A percentile compares a stretch with the other conserved stretches of the same genome.
Evolutionary conservation across 1,140 invertebrate species (phyloP).

Genomic region (Neuroterus valhalla): DNA sequence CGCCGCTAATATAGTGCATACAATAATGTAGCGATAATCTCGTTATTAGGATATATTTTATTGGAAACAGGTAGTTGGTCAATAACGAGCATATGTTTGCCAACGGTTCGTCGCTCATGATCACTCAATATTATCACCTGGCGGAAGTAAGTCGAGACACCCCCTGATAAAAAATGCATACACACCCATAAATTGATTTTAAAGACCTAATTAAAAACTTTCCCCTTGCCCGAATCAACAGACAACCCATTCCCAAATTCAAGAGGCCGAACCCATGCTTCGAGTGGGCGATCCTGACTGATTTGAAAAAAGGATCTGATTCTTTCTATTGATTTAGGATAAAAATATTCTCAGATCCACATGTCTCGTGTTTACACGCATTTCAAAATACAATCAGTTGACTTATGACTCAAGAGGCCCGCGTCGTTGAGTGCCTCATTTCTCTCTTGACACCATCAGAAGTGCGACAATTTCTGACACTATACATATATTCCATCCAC

Average conservation of each 20-base stretch:
- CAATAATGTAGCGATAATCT: conserved; percentile 47
- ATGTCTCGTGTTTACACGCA: conserved; percentile 24
- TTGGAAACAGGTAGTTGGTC: conserved; percentile 55
- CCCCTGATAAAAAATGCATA: neutral
- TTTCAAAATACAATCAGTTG: conserved; percentile 23
- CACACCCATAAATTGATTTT: neutral
- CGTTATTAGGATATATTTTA: conserved; percentile 59
- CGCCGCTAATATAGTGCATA: conserved; percentile 46
- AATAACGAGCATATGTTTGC: conserved; percentile 41
- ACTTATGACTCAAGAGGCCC: conserved; percentile 27
- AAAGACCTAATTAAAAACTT: no score
- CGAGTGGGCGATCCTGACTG: neutral
- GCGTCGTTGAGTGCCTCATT: conserved; percentile 34
- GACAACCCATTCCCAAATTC: neutral
- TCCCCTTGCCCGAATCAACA: no score
- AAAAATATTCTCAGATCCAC: neutral
- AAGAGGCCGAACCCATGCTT: neutral
- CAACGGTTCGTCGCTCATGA: conserved; percentile 32
- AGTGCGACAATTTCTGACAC: conserved; percentile 45
- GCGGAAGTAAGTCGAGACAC: neutral
- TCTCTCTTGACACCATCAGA: conserved; percentile 3
- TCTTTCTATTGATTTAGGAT: conserved; percentile 15
- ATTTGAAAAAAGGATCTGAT: neutral
- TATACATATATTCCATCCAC: conserved; percentile 42
- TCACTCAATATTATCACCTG: conserved; percentile 40